phyloP scores from a whole-genome alignment of 2,797 vertebrate genomes.

The Iguana delicatissima region DNA sequence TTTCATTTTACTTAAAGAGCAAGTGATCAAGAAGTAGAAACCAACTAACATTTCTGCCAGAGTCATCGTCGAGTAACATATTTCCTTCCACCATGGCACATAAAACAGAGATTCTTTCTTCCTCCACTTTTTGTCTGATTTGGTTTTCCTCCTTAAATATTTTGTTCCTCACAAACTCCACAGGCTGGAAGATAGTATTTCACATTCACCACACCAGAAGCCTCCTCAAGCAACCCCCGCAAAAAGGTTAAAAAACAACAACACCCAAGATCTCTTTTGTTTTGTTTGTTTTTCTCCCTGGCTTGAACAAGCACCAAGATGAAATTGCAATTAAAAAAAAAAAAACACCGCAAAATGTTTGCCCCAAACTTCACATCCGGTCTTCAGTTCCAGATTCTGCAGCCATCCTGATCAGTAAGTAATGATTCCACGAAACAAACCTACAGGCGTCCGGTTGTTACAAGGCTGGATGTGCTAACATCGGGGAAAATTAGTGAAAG shows the following conservation, averaged over 20 bases:
- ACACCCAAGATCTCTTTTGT: too few species aligned
- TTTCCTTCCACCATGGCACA: conserved; percentile 82
- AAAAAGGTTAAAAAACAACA: conserved; percentile 18
- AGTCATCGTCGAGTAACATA: conserved; percentile 80
- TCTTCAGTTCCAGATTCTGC: conserved; percentile 82
- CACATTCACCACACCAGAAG: conserved; percentile 79
- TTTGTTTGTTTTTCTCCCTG: conserved; percentile 53
- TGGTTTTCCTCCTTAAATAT: conserved; percentile 70
- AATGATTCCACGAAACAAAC: conserved; percentile 86
- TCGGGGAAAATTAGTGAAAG: conserved; percentile 88
- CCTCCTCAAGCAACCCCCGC: conserved; percentile 72
- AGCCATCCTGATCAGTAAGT: conserved; percentile 86
- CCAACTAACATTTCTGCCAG: conserved; percentile 83
- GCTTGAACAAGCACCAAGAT: conserved; percentile 78
- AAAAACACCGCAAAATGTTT: conserved; percentile 56
- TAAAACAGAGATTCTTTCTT: conserved; percentile 75
- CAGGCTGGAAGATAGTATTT: conserved; percentile 79
- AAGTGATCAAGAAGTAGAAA: conserved; percentile 84
- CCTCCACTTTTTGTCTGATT: conserved; percentile 57
- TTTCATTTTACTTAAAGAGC: conserved; percentile 87
- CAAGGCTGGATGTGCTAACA: conserved; percentile 88
- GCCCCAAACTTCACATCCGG: conserved; percentile 79
- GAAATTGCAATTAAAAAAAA: conserved; percentile 64
- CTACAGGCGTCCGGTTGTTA: conserved; percentile 87
- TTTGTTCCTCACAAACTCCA: conserved; percentile 77